These are phyloP conservation scores for Spialia ferax DNA, from an alignment of 2,888 invertebrate genomes.

Conservation along the genomic window DNA sequence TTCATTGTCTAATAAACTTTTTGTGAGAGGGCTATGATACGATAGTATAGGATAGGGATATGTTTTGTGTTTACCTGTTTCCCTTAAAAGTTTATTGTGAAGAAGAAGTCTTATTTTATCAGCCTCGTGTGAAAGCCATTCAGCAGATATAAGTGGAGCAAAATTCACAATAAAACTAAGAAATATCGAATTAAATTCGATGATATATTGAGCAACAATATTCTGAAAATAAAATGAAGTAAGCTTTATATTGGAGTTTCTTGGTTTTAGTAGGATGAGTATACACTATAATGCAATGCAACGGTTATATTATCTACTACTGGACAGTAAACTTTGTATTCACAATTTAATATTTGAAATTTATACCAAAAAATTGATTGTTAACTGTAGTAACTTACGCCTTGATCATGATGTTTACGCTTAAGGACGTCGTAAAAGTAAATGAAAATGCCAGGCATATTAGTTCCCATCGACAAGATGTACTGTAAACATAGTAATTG, in stretches of 20 bases:
- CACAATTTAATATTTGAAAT: too few relatives aligned
- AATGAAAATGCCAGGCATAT: constrained; percentile 5
- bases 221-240: neutral
- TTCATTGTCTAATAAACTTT: too few relatives aligned
- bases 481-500: neutral
- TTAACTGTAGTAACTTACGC: neutral
- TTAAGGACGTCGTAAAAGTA: neutral
- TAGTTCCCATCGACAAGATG: neutral
- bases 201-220: neutral
- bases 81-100: constrained; percentile 8
- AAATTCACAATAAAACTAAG: constrained; percentile 1
- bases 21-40: too few relatives aligned
- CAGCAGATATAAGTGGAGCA: neutral
- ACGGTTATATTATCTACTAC: too few relatives aligned
- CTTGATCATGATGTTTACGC: neutral
- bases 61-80: constrained; percentile 2
- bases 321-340: too few relatives aligned
- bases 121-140: neutral
- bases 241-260: neutral
- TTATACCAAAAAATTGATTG: too few relatives aligned
- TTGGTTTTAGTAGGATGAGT: too few relatives aligned
- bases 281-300: too few relatives aligned
- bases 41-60: too few relatives aligned
- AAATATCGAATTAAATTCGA: neutral
- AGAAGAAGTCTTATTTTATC: neutral